phyloP scores from a whole-genome alignment of 1,140 invertebrate genomes.

The Zaprionus capensis region DNA sequence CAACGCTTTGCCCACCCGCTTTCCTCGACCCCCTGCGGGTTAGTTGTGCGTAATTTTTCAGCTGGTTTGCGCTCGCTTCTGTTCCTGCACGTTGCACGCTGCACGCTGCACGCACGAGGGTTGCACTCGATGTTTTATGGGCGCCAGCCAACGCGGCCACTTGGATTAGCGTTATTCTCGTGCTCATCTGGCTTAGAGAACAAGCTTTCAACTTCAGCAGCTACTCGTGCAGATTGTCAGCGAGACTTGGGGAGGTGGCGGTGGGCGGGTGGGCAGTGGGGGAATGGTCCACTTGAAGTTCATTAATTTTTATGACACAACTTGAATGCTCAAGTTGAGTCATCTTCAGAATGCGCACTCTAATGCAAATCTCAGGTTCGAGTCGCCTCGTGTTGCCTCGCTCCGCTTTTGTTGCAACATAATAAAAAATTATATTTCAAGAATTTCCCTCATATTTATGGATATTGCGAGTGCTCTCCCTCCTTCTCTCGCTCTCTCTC shows the following conservation, averaged over 20 bases:
- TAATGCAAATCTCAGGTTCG: slow-evolving; percentile 70
- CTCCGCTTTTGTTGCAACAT: slow-evolving; percentile 49
- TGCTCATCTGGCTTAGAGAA: slow-evolving; percentile 60
- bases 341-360: slow-evolving; percentile 37
- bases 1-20: slow-evolving; percentile 28
- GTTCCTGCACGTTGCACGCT: slow-evolving; percentile 1
- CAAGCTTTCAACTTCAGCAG: slow-evolving; percentile 16
- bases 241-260: neutral
- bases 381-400: neutral
- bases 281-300: slow-evolving; percentile 52
- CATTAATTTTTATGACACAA: slow-evolving; percentile 75
- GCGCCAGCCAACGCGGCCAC: slow-evolving; percentile 20
- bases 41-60: slow-evolving; percentile 68
- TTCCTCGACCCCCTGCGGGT: neutral
- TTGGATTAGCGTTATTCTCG: slow-evolving; percentile 70
- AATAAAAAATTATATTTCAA: slow-evolving; percentile 64
- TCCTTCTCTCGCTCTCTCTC: neutral
- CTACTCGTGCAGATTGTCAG: slow-evolving; percentile 44
- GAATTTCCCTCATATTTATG: slow-evolving; percentile 67
- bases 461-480: slow-evolving; percentile 32
- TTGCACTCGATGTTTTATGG: slow-evolving; percentile 55
- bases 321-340: slow-evolving; percentile 54
- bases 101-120: slow-evolving; percentile 5
- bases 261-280: neutral
- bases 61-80: slow-evolving; percentile 43